Base-by-base conservation (phyloP, 2,113 vertebrate species). In the Raja brachyura region DNA sequence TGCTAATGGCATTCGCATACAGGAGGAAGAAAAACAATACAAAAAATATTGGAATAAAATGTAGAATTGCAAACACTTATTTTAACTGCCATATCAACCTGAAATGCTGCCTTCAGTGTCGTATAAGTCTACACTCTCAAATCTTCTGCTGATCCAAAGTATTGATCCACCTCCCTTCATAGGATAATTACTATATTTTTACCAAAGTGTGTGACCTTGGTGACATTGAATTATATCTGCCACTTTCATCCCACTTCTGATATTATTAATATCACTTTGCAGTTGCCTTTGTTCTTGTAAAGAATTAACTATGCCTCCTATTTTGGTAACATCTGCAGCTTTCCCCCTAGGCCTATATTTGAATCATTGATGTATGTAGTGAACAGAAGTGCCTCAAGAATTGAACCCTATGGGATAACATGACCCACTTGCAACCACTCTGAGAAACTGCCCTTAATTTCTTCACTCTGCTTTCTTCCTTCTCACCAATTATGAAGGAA, bases 341-440 rank as follows among this genome's bases (percentile, higher is more conserved):
- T 88, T 88, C 83, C 56, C 83, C 61, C 83, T 28, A 7, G 59
- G 83, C 28, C 59, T 31, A 33, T 31, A 66, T 88, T 28, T n/a
- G 31, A 88, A 66, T 88, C 83, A 66, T 88, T 88, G 83, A 88
- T 88, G 83, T 88, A 88, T 88, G 83, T 86, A 31, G 83, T 86
- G 83, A 88, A 66, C 83, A 88, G 83, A 31, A 88, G 61, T 88
- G 59, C 28, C 83, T 88, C 83, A 88, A 88, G 83, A 88, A 88
- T 88, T 88, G 83, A 66, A 88, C 59, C 83, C 83, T 66, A n/a
- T 66, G 83, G 83, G 83, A 66, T 61, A 63, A 16, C n/a, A 66
- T 88, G 83, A 88, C 83, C 83, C 83, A 88, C 28, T 88, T 88
- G 59, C 83, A 88, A 88, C n/a, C 59, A 88, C n/a, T 61, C 83